These are phyloP conservation scores for Egretta garzetta DNA, from an alignment of 2,113 vertebrate species.

Conservation along the genomic window DNA sequence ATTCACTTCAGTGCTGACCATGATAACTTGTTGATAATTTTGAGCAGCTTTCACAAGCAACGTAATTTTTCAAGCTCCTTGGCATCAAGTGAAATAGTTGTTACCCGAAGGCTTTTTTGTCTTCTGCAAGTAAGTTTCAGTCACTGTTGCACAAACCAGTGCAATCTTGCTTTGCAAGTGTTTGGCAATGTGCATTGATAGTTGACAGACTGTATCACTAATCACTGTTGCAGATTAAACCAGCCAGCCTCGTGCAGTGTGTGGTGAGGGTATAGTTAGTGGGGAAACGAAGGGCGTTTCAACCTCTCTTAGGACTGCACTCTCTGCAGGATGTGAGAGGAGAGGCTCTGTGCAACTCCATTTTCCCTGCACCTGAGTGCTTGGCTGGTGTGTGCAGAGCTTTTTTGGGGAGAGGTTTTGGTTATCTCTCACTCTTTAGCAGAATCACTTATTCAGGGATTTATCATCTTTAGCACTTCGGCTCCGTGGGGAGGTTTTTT, in stretches of 20 bases:
- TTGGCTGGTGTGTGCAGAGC: neutral
- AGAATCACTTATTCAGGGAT: neutral
- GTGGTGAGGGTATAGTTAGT: neutral
- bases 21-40: neutral
- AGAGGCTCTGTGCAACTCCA: neutral
- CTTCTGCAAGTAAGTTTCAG: neutral
- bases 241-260: neutral
- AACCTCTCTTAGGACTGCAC: rapidly evolving
- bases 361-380: neutral
- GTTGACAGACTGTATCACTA: neutral
- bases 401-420: neutral
- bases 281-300: neutral
- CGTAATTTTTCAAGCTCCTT: neutral
- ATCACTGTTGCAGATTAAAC: neutral
- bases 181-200: neutral
- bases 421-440: neutral
- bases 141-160: neutral
- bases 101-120: neutral
- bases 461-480: neutral
- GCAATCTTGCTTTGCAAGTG: neutral
- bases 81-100: neutral
- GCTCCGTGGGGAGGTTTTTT: neutral
- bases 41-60: neutral
- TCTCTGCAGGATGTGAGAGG: neutral
- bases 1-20: neutral